Evolutionary conservation across 2,797 vertebrate species (phyloP).

Genomic region (Coendou prehensilis): DNA sequence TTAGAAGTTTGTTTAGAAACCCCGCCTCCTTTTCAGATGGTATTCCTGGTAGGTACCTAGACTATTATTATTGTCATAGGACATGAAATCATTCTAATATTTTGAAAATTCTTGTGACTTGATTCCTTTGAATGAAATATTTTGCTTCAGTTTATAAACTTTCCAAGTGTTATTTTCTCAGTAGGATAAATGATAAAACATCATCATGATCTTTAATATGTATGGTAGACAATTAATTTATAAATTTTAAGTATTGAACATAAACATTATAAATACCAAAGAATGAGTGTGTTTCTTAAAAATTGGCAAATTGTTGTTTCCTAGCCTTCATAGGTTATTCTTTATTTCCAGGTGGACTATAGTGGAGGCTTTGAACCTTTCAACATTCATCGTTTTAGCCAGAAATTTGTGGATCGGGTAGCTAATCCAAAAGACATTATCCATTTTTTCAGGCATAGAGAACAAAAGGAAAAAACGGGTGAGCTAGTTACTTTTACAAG

Average conservation of each 20-base stretch:
- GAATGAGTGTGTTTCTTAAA: neutral
- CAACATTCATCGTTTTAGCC: slow-evolving; percentile 95
- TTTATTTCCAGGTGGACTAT: slow-evolving; percentile 94
- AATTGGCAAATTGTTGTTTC: slow-evolving; percentile 1
- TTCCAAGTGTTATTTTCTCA: slow-evolving; percentile 31
- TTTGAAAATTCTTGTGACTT: neutral
- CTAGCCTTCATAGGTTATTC: slow-evolving; percentile 15
- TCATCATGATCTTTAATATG: neutral
- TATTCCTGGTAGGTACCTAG: neutral
- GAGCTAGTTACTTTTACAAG: slow-evolving; percentile 53
- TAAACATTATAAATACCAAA: slow-evolving; percentile 2
- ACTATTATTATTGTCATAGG: neutral
- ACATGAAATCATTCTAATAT: neutral
- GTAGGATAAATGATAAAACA: neutral
- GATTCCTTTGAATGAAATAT: neutral
- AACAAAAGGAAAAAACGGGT: slow-evolving; percentile 94
- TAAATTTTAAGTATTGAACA: slow-evolving; percentile 7
- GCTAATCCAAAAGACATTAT: slow-evolving; percentile 98
- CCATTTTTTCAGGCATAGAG: slow-evolving; percentile 94
- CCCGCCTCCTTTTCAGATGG: neutral
- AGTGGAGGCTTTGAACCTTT: slow-evolving; percentile 97
- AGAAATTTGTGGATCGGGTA: slow-evolving; percentile 96
- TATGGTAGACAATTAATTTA: neutral
- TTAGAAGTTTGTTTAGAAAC: slow-evolving; percentile 38
- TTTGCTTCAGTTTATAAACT: neutral